These are phyloP conservation scores for Hippasteria phrygiana DNA, from an alignment of 53 echinoderm and acorn worm species.

Conservation along the genomic window DNA sequence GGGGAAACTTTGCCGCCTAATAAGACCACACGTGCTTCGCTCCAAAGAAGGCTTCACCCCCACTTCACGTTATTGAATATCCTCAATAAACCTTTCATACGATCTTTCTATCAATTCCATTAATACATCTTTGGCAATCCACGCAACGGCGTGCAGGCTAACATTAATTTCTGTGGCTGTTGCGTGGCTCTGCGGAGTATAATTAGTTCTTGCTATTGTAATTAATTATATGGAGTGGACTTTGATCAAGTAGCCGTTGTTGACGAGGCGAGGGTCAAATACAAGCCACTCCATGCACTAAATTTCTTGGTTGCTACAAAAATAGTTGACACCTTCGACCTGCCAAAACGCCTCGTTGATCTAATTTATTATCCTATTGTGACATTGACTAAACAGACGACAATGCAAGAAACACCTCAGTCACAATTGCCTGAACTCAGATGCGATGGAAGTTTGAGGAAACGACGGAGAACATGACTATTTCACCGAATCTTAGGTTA, in stretches of 20 bases:
- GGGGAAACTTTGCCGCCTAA: slow-evolving; percentile 14
- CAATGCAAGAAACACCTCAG: no score
- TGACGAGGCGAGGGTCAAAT: slow-evolving; percentile 18
- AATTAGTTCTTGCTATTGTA: slow-evolving; percentile 35
- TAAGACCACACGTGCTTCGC: slow-evolving; percentile 47
- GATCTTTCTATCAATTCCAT: slow-evolving; percentile 12
- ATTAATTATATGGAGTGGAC: slow-evolving; percentile 23
- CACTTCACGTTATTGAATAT: slow-evolving; percentile 30
- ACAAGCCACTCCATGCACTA: slow-evolving; percentile 2
- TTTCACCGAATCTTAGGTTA: no score
- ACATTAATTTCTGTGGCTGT: slow-evolving; percentile 22
- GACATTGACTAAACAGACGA: not conserved
- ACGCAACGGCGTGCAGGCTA: slow-evolving; percentile 28
- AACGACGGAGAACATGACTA: no score
- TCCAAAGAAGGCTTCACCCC: not conserved
- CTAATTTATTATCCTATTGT: not conserved
- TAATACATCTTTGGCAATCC: slow-evolving; percentile 18
- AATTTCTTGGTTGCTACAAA: slow-evolving; percentile 51
- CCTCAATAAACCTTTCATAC: slow-evolving; percentile 31
- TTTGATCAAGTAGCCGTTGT: slow-evolving; percentile 54
- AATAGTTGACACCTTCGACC: slow-evolving; percentile 35
- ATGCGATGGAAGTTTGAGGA: no score
- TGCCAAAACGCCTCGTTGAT: not conserved
- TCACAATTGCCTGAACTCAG: no score
- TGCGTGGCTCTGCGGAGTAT: not conserved